A percentile compares a stretch with the other conserved stretches of the same genome.
Conservation (phyloP, 2,888 invertebrate species). For the Stegana nigrithorax region DNA sequence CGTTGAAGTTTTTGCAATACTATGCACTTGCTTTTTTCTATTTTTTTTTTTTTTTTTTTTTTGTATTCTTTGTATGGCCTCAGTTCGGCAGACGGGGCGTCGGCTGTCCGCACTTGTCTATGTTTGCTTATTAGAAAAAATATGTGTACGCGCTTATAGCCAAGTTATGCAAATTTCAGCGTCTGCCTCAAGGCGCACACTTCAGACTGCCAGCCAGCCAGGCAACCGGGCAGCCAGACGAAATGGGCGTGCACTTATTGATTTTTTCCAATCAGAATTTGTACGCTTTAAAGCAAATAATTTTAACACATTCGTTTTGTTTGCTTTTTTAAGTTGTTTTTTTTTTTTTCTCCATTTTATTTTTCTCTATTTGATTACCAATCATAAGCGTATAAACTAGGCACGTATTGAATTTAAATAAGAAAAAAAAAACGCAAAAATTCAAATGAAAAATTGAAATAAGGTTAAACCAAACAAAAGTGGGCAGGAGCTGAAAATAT, state of each 20-base stretch:
- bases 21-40: constrained; percentile 40
- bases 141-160: not conserved
- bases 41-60: not conserved
- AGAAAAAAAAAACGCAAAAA: not conserved
- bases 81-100: too few relatives aligned
- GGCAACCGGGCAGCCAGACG: not conserved
- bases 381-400: too few relatives aligned
- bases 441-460: not conserved
- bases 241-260: constrained; percentile 14
- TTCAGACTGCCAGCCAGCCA: too few relatives aligned
- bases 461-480: too few relatives aligned
- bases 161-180: constrained; percentile 11
- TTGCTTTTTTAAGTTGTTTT: not conserved
- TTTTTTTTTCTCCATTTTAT: not conserved
- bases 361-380: too few relatives aligned
- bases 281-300: not conserved
- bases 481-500: too few relatives aligned
- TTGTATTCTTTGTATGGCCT: not conserved
- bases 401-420: too few relatives aligned
- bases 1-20: too few relatives aligned
- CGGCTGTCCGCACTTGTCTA: not conserved
- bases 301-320: not conserved
- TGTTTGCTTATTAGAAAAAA: not conserved
- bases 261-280: constrained; percentile 4
- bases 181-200: constrained; percentile 3